A percentile compares a stretch with the other conserved stretches of the same genome.
Conservation (phyloP, 53 echinoderm and acorn worm species). For the Temnopleurus reevesii region DNA sequence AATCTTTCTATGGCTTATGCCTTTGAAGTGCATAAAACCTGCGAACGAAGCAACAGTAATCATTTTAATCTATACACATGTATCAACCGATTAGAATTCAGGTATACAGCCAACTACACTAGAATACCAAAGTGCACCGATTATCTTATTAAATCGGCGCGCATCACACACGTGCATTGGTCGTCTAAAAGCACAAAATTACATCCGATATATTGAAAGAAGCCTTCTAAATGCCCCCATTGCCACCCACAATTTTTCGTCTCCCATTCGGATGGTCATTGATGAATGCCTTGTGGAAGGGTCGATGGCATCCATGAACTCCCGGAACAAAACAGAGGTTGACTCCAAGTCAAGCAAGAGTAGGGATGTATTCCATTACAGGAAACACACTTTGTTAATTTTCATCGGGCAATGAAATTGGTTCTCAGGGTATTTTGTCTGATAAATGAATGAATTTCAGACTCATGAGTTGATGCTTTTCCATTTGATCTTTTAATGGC, state of each 20-base stretch:
- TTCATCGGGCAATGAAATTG: background rate
- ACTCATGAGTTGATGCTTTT: too few relatives aligned
- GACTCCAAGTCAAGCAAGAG: background rate
- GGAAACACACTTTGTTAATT: conserved; percentile 16
- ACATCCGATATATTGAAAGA: background rate
- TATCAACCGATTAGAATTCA: background rate
- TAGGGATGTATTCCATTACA: background rate
- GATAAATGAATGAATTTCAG: background rate
- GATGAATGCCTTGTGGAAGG: background rate
- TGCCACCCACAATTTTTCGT: background rate
- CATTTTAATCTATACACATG: background rate
- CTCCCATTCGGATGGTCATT: background rate
- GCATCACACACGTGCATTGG: background rate
- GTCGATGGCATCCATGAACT: conserved; percentile 25
- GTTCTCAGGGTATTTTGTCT: background rate
- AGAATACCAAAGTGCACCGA: background rate
- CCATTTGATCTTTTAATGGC: too few relatives aligned
- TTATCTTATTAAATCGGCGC: background rate
- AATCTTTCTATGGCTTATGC: too few relatives aligned
- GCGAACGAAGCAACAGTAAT: background rate
- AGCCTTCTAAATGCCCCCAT: background rate
- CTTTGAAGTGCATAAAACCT: conserved; percentile 18
- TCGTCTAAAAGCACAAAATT: background rate
- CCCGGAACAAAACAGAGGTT: background rate
- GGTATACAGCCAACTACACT: background rate